phyloP scores from a whole-genome alignment of 2,888 invertebrate species.

The Heliconius sara region DNA sequence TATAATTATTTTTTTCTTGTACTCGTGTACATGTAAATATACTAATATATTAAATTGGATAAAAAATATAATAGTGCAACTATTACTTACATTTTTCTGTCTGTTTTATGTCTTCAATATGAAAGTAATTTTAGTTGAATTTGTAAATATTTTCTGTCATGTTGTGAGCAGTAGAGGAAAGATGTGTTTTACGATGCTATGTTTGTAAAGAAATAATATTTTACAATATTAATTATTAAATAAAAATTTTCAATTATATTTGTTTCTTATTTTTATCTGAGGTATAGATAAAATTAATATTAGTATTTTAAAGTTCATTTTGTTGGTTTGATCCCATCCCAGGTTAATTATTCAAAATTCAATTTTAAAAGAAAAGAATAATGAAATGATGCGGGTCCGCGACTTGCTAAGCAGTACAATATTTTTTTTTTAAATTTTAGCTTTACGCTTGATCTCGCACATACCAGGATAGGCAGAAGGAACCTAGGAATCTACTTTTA shows the following conservation, averaged over 20 bases:
- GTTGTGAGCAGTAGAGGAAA: neutral
- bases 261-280: constrained; percentile 6
- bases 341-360: too few species aligned
- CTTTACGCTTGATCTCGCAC: neutral
- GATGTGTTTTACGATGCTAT: neutral
- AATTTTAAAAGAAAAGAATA: too few species aligned
- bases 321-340: too few species aligned
- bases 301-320: too few species aligned
- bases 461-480: neutral
- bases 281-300: neutral
- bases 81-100: neutral
- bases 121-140: neutral
- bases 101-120: neutral
- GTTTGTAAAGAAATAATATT: constrained; percentile 10
- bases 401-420: too few species aligned
- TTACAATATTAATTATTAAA: constrained; percentile 1
- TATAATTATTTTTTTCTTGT: too few species aligned
- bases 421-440: neutral
- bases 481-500: too few species aligned
- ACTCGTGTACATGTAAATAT: neutral
- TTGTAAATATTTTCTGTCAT: neutral
- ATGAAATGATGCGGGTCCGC: too few species aligned
- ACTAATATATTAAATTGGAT: neutral
- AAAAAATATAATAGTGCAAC: too few species aligned
- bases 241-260: neutral